Conservation (phyloP, 2,888 invertebrate genomes). For the Agrochola macilenta region DNA sequence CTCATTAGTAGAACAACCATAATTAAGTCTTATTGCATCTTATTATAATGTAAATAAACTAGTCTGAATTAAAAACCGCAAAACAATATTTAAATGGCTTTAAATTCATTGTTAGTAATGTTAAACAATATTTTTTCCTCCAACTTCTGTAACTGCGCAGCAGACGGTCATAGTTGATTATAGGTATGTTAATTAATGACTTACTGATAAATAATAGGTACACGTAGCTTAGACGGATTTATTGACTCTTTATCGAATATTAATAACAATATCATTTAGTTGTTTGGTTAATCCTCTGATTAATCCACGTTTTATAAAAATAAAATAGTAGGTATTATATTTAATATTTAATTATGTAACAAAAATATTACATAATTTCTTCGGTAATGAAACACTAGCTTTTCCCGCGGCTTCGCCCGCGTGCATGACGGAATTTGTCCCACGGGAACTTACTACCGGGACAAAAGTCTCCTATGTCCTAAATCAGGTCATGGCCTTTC, state of each 20-base stretch:
- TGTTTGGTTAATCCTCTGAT: constrained; percentile 40
- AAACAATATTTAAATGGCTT: constrained; percentile 56
- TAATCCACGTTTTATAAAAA: constrained; percentile 22
- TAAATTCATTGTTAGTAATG: constrained; percentile 62
- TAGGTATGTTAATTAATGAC: constrained; percentile 74
- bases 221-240: constrained; percentile 66
- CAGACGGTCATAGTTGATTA: constrained; percentile 65
- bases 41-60: constrained; percentile 22
- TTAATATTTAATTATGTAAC: constrained; percentile 46
- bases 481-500: too few relatives aligned
- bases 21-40: constrained; percentile 7
- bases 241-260: constrained; percentile 63
- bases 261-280: constrained; percentile 54
- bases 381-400: neutral
- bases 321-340: constrained; percentile 12
- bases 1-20: constrained; percentile 29
- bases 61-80: constrained; percentile 51
- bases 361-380: constrained; percentile 24
- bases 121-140: constrained; percentile 68
- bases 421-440: too few relatives aligned
- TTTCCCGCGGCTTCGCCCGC: too few relatives aligned
- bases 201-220: constrained; percentile 67
- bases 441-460: too few relatives aligned
- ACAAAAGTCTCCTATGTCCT: too few relatives aligned
- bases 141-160: constrained; percentile 71